These are phyloP conservation scores for Malthinus seriepunctatus DNA, from an alignment of 2,888 invertebrate genomes.

Conservation along the genomic window DNA sequence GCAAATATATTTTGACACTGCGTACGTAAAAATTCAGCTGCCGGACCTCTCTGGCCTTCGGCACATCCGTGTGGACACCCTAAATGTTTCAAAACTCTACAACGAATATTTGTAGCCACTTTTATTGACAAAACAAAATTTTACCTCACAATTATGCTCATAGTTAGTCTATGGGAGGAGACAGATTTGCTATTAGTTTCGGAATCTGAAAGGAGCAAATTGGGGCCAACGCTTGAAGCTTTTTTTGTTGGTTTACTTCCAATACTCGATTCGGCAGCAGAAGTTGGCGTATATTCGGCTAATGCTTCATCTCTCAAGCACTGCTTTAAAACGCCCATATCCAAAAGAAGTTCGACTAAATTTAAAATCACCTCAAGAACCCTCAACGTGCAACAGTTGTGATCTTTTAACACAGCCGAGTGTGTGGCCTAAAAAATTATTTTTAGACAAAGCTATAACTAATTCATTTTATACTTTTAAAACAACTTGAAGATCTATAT, in stretches of 20 bases:
- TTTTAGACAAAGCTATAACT: background rate
- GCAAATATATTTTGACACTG: slow-evolving; percentile 81
- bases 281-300: slow-evolving; percentile 34
- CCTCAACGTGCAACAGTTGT: slow-evolving; percentile 79
- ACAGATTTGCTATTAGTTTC: slow-evolving; percentile 58
- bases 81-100: slow-evolving; percentile 81
- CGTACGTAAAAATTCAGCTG: slow-evolving; percentile 87
- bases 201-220: slow-evolving; percentile 49
- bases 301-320: slow-evolving; percentile 58
- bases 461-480: slow-evolving; percentile 68
- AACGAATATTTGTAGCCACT: too few species aligned
- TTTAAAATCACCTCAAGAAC: slow-evolving; percentile 94
- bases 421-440: slow-evolving; percentile 73
- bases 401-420: slow-evolving; percentile 83
- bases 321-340: slow-evolving; percentile 80
- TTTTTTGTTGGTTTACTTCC: slow-evolving; percentile 41
- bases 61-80: slow-evolving; percentile 95
- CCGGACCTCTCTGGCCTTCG: slow-evolving; percentile 82
- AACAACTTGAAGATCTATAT: slow-evolving; percentile 89
- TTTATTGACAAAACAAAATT: background rate
- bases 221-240: slow-evolving; percentile 30
- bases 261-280: slow-evolving; percentile 27
- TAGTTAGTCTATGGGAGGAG: slow-evolving; percentile 71
- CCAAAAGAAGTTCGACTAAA: slow-evolving; percentile 87
- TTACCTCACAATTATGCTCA: slow-evolving; percentile 70